Base-by-base conservation (phyloP, 2,888 invertebrate species). In the Mactromeris polynyma region DNA sequence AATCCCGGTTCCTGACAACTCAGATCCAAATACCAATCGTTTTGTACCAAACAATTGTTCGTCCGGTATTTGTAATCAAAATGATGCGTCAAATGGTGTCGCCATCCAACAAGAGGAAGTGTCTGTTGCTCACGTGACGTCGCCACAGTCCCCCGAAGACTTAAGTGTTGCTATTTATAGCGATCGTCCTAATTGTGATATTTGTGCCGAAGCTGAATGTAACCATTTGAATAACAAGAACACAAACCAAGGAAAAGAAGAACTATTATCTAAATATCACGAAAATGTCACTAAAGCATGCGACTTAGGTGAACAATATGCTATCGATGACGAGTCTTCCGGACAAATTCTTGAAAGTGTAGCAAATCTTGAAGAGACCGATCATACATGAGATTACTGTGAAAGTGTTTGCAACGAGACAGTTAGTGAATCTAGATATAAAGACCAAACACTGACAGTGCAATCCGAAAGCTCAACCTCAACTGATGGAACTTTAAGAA, bases 401-500 rank as follows among this genome's bases (percentile, higher is more conserved):
- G 81, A 80, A 46, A 80, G 17, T 46, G 14, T 19, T 33, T 2
- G 38, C 36, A 33, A 26, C 79, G 42, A 26, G 2, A 40, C 36
- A 79, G 40, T 19, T 46, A 14, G 17, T 17, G 58, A 40, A 26
- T 79, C 33, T 26, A 21, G 19, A 54, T 31, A 54, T 58, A 40
- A 83, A 84, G 19, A 83, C 42, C 17, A 81, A 85, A 58, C 69
- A 69, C 21, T 80, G 11, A 46, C 46, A 11, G 58, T 64, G 4
- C 73, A 73, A 33, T 73, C 73, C 3, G 73, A 88, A 69, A 26
- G 64, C 42, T 89, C 89, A 26, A 78, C 69, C 21, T 89, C 89
- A 21, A 87, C 86, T 40, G 89, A 89, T 81, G 89, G 77, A 11
- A 89, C 86, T 58, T 81, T 89, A 19, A 84, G 84, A 46, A 87